Evolutionary conservation across 2,113 vertebrate species (phyloP), one percentile per base, ranked within the genome.

Genomic region (Ammodytes dubius): DNA sequence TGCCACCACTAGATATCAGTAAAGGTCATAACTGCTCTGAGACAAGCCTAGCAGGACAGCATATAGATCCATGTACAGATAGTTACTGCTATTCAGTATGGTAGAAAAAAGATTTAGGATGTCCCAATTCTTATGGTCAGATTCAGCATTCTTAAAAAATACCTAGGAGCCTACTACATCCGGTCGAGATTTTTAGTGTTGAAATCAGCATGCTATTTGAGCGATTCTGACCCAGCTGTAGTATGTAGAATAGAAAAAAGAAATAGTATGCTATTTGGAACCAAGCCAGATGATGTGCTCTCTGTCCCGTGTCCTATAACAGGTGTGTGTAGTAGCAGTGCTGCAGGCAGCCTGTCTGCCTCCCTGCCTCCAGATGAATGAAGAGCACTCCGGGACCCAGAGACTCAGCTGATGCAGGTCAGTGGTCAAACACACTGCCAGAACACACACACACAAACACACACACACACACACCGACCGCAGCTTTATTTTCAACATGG

Each of bases 321-420:
- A 8, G 69, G 14, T 84, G 43, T n/a, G 73, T 42, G 95, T 95
- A 76, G 73, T 56, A 76, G 73, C 52, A 60, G 70, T 61, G 78
- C 74, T 82, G 77, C 80, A 45, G 94, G 97, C 96, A 97, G 97
- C 96, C 94, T 93, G 94, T 96, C 97, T 98, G 97, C 97, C 96
- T 95, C 94, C 93, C 92, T 94, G 96, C 94, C 96, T 95, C 95
- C 97, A 96, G 97, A 99, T 99, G 98, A 99, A 99, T 99, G 98
- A 99, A 99, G 96, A 96, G 94, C 87, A 92, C 97, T 47, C 88
- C 89, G 85, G 97, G 96, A 95, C 97, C 96, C 95, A 95, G 97
- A 95, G 95, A 97, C 94, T 95, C 97, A 96, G 97, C 97, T 96
- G 97, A 99, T 98, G 94, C 97, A 97, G 98, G 97, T 98, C 93